A percentile compares a stretch with the other conserved stretches of the same genome.
Evolutionary conservation across 2,888 invertebrate species (phyloP).

Genomic region (Cryptosula pallasiana): DNA sequence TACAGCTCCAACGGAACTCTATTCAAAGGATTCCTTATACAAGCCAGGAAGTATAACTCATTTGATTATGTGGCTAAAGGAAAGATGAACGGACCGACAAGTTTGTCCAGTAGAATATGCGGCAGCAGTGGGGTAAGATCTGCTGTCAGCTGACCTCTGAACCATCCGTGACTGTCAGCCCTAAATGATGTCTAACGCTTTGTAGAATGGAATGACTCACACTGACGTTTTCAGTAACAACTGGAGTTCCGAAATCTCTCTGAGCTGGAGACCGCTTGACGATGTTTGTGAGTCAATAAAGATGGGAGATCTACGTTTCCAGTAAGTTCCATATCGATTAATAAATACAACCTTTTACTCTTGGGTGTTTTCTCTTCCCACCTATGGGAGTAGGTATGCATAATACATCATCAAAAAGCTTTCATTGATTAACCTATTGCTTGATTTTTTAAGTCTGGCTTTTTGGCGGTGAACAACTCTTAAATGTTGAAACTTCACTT

Average conservation of each 20-base stretch:
- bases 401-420: too few relatives aligned
- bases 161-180: background rate
- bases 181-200: background rate
- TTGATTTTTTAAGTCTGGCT: too few relatives aligned
- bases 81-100: background rate
- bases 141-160: background rate
- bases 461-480: too few relatives aligned
- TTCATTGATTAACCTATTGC: too few relatives aligned
- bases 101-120: background rate
- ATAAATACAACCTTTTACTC: too few relatives aligned
- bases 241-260: background rate
- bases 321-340: too few relatives aligned
- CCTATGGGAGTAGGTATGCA: too few relatives aligned
- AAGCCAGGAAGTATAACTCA: background rate
- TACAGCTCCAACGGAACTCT: background rate
- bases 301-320: conserved; percentile 14
- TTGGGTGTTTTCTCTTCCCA: too few relatives aligned
- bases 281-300: conserved; percentile 8
- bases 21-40: conserved; percentile 13
- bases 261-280: background rate
- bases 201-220: conserved; percentile 13
- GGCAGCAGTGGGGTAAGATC: background rate
- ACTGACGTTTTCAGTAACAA: background rate
- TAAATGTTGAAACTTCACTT: too few relatives aligned
- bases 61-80: conserved; percentile 19